A percentile compares a stretch with the other conserved stretches of the same genome.
phyloP scores from a whole-genome alignment of 2,113 vertebrate species.

The Mirza zaza region DNA sequence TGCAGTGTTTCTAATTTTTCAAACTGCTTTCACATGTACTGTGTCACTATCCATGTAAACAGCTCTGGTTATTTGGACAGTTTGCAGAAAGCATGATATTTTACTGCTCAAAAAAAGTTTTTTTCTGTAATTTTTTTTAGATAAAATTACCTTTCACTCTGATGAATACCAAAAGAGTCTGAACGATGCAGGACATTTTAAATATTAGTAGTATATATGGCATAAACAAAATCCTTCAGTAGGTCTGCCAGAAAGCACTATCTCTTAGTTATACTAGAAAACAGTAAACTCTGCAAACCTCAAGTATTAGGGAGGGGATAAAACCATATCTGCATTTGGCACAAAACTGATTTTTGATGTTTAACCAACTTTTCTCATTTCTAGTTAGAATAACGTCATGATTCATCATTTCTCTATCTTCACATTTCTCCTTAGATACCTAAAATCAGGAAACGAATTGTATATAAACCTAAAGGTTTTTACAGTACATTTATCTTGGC shows the following conservation, averaged over 20 bases:
- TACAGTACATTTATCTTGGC: not conserved
- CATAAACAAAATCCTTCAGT: not conserved
- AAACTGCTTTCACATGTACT: constrained; percentile 4
- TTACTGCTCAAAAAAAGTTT: not conserved
- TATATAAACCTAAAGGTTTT: not conserved
- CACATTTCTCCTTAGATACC: constrained; percentile 38
- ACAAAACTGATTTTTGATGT: constrained; percentile 72
- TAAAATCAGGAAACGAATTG: constrained; percentile 56
- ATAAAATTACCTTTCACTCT: constrained; percentile 25
- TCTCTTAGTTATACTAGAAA: not conserved
- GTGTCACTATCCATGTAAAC: not conserved
- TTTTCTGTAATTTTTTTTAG: not conserved
- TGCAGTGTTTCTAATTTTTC: constrained; percentile 4
- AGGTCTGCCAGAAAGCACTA: not conserved
- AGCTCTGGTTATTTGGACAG: not conserved
- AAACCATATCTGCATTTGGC: constrained; percentile 52
- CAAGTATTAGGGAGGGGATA: not conserved
- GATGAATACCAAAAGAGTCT: not conserved
- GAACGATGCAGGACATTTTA: not conserved
- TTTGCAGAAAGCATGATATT: not conserved
- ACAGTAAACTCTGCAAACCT: not conserved
- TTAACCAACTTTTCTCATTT: constrained; percentile 64
- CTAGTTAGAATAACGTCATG: constrained; percentile 46
- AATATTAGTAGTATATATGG: not conserved
- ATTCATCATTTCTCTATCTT: constrained; percentile 63